phyloP scores from a whole-genome alignment of 2,797 vertebrate species.

The Denticeps clupeoides region DNA sequence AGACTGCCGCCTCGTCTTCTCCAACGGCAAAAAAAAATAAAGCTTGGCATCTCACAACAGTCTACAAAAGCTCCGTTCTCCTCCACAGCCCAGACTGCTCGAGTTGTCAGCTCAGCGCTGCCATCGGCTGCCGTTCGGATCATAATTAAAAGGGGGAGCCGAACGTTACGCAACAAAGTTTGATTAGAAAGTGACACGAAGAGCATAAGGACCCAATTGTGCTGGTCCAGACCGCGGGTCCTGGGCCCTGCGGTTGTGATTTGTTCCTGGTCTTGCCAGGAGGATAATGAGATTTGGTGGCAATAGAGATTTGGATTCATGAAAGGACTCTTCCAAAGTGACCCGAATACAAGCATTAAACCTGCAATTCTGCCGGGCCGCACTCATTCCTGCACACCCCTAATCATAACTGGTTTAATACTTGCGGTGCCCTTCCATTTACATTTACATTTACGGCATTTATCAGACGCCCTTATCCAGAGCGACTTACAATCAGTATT shows the following conservation, averaged over 20 bases:
- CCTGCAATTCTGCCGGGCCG: background rate
- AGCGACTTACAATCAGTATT: too few species aligned
- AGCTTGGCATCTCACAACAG: too few species aligned
- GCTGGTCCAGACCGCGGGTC: constrained; percentile 2
- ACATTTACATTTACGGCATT: too few species aligned
- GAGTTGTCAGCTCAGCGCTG: too few species aligned
- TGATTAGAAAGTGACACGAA: constrained; percentile 14
- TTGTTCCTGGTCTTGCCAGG: constrained; percentile 12
- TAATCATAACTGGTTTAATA: too few species aligned
- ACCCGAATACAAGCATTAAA: constrained; percentile 6
- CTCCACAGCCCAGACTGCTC: too few species aligned
- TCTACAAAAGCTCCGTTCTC: too few species aligned
- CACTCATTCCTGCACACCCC: background rate
- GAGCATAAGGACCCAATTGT: constrained; percentile 26
- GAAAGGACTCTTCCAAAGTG: constrained; percentile 8
- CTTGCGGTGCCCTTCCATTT: too few species aligned
- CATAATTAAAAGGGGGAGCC: background rate
- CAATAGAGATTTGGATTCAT: constrained; percentile 11
- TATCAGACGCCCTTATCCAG: too few species aligned
- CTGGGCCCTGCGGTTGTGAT: constrained; percentile 11
- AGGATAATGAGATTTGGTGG: constrained; percentile 1
- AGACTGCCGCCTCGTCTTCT: too few species aligned
- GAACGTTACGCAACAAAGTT: constrained; percentile 18
- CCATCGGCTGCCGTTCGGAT: background rate
- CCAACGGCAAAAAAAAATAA: too few species aligned